Conservation (phyloP, 2,797 vertebrate genomes). For the Ceyx erithaca region DNA sequence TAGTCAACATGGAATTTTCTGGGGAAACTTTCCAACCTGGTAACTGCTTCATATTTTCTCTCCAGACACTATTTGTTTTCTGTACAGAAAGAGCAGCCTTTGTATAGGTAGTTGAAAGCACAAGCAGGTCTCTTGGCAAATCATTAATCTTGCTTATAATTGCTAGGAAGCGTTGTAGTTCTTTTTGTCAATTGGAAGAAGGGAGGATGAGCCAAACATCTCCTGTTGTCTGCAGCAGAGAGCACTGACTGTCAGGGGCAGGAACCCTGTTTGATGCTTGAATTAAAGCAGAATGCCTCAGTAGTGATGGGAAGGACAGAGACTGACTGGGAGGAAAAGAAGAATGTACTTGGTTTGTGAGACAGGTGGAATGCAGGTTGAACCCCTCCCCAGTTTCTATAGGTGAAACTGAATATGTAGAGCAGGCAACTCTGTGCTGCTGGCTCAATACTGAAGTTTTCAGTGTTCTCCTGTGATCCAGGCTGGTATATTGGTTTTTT, state of each 20-base stretch:
- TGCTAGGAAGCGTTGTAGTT: constrained; percentile 15
- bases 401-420: neutral
- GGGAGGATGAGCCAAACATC: neutral
- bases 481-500: neutral
- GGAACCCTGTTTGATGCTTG: neutral
- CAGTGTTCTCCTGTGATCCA: neutral
- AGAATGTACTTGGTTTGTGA: neutral
- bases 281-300: neutral
- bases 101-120: constrained; percentile 31
- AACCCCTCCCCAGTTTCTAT: neutral
- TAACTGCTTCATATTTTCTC: constrained; percentile 29
- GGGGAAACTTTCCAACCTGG: neutral
- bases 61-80: constrained; percentile 44
- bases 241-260: neutral
- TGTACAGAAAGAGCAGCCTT: constrained; percentile 38
- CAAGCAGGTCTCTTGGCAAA: constrained; percentile 26
- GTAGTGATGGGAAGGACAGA: neutral
- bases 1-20: neutral
- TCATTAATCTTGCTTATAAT: constrained; percentile 51
- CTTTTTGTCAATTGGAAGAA: constrained; percentile 31
- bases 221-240: neutral
- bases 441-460: neutral
- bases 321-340: neutral
- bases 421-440: neutral
- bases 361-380: neutral